Percentiles rank a stretch among this genome's conserved stretches.
Evolutionary conservation across 2,113 vertebrate species (phyloP).

Genomic region (Suricata suricatta): DNA sequence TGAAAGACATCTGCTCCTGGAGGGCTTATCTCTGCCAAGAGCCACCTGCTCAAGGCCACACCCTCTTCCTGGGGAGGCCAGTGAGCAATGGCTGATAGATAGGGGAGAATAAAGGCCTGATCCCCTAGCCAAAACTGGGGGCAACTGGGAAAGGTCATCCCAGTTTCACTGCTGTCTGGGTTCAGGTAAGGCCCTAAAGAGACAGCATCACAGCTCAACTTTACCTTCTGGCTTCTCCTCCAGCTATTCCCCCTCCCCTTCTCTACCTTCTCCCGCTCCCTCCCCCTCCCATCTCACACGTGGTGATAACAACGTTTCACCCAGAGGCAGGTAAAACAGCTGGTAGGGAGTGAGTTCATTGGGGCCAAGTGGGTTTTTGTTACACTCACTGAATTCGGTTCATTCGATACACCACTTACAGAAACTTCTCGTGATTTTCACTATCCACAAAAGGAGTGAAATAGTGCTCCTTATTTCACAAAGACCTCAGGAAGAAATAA

Average conservation of each 20-base stretch:
- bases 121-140: not conserved
- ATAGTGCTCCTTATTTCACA: not conserved
- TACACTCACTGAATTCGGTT: not conserved
- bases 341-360: not conserved
- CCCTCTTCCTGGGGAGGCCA: not conserved
- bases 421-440: not conserved
- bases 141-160: not conserved
- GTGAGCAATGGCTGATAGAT: not conserved
- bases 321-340: not conserved
- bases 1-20: not conserved
- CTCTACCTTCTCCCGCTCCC: fast-evolving
- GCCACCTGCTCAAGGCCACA: not conserved
- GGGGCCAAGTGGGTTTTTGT: not conserved
- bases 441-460: not conserved
- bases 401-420: not conserved
- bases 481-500: not conserved
- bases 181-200: not conserved
- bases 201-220: not conserved
- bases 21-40: not conserved
- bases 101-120: not conserved
- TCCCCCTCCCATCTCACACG: too few relatives aligned
- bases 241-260: too few relatives aligned
- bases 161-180: not conserved
- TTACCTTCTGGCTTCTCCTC: not conserved
- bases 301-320: not conserved